Base-by-base conservation (phyloP, 2,888 invertebrate species). In the Calliphora vomitoria region DNA sequence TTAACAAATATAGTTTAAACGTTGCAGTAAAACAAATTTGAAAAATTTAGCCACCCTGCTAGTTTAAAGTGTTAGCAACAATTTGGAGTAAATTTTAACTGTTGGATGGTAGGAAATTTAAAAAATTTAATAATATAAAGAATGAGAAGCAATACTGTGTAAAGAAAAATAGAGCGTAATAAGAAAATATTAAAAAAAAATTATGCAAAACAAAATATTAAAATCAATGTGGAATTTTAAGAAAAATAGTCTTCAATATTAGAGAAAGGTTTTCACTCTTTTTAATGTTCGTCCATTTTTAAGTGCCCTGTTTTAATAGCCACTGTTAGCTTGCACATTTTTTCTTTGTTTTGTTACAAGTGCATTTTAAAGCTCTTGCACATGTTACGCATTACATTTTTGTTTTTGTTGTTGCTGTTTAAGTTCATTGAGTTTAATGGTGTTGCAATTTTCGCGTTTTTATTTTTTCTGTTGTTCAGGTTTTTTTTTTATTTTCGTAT, bases 401-500 rank as follows among this genome's bases (percentile, higher is more conserved):
- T 31, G 41, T 64, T 25, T 44, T 44, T 83, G 3, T 8, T 82
- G 13, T 53, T 75, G 60, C 18, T 50, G 58, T 41, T 81, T 64
- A 81, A 84, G 81, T 84, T 82, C 74, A 74, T 71, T 82, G 85
- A 69, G 82, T 82, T 85, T 87, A 85, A 87, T 87, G 85, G 87
- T 80, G 87, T 87, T 87, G 87, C 87, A 87, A 87, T 85, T 82
- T 85, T 85, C 85, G 87, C 85, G 84, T 53, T 85, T 85, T 89
- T 60, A 13, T 31, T 89, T 88, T 89, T 88, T 86, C 64, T 68
- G 53, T 72, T 74, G 69, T 60, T 69, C 68, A 71, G 50, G 20
- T 88, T 88, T 89, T 89, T 55, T 75, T 35, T 71, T 89, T 89
- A 88, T 89, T 88, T 89, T 89, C 44, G 81, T 74, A 8, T 68